A percentile compares a stretch with the other conserved stretches of the same genome.
phyloP scores from a whole-genome alignment of 2,113 vertebrate genomes.

The Microtus ochrogaster region DNA sequence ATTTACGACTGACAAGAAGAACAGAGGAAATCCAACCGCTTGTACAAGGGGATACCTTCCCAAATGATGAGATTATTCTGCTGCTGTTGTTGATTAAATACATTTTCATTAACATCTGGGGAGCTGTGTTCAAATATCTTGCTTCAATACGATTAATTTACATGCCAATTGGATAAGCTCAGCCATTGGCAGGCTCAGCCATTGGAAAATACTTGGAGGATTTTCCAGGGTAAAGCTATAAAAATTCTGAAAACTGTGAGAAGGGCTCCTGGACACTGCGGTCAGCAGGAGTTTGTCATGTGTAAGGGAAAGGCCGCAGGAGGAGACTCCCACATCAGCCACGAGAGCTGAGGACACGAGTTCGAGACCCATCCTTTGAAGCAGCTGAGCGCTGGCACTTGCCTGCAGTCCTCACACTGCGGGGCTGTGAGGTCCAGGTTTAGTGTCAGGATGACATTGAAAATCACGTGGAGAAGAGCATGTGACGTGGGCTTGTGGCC shows the following conservation, averaged over 20 bases:
- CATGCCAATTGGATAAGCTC: neutral
- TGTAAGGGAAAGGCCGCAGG: too few relatives aligned
- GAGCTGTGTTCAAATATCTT: neutral
- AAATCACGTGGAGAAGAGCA: neutral
- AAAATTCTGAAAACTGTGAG: slow-evolving; percentile 18
- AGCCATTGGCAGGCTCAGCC: neutral
- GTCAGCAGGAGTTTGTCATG: neutral
- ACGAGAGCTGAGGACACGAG: neutral
- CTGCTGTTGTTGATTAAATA: neutral
- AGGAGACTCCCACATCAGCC: too few relatives aligned
- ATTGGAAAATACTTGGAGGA: neutral
- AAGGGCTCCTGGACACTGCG: neutral
- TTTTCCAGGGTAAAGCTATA: neutral
- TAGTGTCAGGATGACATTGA: neutral
- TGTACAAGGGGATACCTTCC: neutral
- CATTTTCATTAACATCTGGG: slow-evolving; percentile 33
- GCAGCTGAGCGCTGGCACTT: neutral
- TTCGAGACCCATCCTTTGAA: neutral
- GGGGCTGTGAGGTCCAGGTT: too few relatives aligned
- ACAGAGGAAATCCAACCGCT: neutral
- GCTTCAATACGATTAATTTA: neutral
- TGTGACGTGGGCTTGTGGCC: neutral
- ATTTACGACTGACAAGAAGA: neutral
- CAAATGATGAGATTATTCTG: neutral
- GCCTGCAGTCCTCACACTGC: neutral